Conservation (phyloP, 2,797 vertebrate genomes). For the Lateolabrax maculatus region DNA sequence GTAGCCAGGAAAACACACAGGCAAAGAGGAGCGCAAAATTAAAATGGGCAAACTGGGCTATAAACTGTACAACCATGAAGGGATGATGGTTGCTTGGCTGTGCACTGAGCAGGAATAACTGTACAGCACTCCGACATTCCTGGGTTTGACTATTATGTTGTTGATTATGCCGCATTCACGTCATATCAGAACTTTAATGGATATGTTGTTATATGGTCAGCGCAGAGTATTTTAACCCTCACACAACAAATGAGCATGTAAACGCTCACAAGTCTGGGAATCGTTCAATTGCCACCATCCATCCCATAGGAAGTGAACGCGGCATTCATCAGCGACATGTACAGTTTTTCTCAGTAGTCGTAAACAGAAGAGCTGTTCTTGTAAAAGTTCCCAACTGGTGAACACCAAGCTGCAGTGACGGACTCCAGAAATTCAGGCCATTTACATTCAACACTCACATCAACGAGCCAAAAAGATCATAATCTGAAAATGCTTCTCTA, state of each 20-base stretch:
- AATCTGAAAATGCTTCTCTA: constrained; percentile 8
- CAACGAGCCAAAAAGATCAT: background rate
- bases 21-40: constrained; percentile 6
- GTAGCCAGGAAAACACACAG: constrained; percentile 31
- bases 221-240: background rate
- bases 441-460: constrained; percentile 32
- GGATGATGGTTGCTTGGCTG: constrained; percentile 31
- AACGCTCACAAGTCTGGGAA: background rate
- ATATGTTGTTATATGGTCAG: background rate
- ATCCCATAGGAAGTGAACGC: background rate
- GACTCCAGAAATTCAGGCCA: background rate
- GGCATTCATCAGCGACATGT: constrained; percentile 1
- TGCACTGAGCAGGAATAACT: constrained; percentile 18
- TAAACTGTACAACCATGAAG: constrained; percentile 17
- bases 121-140: constrained; percentile 5
- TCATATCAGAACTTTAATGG: background rate
- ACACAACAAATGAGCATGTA: too few species aligned
- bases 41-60: constrained; percentile 31
- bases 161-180: background rate
- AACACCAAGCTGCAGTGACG: background rate
- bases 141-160: constrained; percentile 1
- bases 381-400: background rate
- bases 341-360: constrained; percentile 17
- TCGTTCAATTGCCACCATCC: background rate
- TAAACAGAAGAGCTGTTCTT: constrained; percentile 16